These are phyloP conservation scores for Fissipunctia ypsillon DNA, from an alignment of 2,888 invertebrate genomes.

Conservation along the genomic window DNA sequence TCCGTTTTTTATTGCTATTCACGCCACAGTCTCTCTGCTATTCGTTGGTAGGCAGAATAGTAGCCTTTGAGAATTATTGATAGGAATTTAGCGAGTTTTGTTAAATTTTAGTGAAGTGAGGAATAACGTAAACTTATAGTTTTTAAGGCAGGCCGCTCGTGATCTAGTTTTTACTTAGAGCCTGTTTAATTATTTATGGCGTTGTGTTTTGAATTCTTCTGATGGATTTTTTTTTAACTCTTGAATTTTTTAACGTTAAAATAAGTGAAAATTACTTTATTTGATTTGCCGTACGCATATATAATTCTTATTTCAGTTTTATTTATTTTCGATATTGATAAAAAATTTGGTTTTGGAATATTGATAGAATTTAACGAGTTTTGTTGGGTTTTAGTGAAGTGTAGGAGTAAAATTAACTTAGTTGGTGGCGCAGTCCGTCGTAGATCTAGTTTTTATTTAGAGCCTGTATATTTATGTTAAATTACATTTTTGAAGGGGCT, in stretches of 20 bases:
- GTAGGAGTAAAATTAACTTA: background rate
- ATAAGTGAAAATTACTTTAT: background rate
- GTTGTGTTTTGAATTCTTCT: background rate
- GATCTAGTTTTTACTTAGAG: background rate
- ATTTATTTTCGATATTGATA: background rate
- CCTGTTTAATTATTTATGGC: background rate
- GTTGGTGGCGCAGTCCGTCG: too few species aligned
- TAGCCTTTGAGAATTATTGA: background rate
- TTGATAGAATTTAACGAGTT: background rate
- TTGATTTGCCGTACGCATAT: background rate
- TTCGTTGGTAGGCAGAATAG: background rate
- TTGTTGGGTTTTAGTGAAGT: background rate
- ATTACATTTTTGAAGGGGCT: too few species aligned
- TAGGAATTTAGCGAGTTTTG: constrained; percentile 3
- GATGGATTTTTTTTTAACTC: background rate
- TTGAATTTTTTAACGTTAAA: background rate
- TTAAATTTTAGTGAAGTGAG: background rate
- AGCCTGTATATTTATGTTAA: too few species aligned
- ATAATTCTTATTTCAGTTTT: background rate
- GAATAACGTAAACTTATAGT: background rate
- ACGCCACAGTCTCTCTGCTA: background rate
- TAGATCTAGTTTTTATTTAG: background rate
- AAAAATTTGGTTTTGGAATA: background rate
- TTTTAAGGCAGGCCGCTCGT: background rate
- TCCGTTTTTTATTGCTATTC: background rate